Base-by-base conservation (phyloP, 2,113 vertebrate species). In the Anhinga anhinga region DNA sequence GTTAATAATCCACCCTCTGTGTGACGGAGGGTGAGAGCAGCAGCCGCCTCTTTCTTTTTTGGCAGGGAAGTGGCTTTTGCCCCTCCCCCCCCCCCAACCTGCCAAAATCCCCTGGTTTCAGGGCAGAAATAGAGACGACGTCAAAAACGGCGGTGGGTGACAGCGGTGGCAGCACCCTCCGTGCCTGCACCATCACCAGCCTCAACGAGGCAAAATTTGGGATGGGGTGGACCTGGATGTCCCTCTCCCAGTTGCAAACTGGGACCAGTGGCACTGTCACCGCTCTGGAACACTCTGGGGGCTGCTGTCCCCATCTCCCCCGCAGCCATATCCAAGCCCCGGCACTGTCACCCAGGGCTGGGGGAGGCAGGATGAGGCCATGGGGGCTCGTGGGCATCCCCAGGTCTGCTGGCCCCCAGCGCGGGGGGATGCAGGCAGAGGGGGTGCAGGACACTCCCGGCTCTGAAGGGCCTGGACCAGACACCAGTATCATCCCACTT, bases 61-160 rank as follows among this genome's bases (percentile, higher is more conserved):
- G 92, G 92, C 88, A 90, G 66, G 74, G 78, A 94, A 91, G 74
- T 67, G 74, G 73, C 25, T 94, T 91, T 72, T 71, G 62, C 65
- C 27, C 52, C 88, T 86, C 92, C 88, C 82, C 42, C 6, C 42
- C 94, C 85, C 38, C 26, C 40, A 95, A 95, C 93, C 93, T 95
- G 90, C 86, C 1, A n/a, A 93, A 96, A 96, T 67, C 92, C 84
- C 94, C 87, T 82, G 95, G 94, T 95, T 94, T 95, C 4, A 19
- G 95, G 82, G 82, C 82, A 87, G 30, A 66, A 87, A 69, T 18
- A 42, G 36, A 20, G 66, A 6, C 6, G 0, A 9, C 38, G 44
- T 1, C 15, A 4, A 25, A 62, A 59, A 79, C 5, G 9, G 50
- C 3, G 1, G 9, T 1, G 0, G 53, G 71, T 36, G 81, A 22